Evolutionary conservation across 2,888 invertebrate genomes (phyloP), one percentile per base, ranked within the genome.

Genomic region (Cataglyphis altisquamis): DNA sequence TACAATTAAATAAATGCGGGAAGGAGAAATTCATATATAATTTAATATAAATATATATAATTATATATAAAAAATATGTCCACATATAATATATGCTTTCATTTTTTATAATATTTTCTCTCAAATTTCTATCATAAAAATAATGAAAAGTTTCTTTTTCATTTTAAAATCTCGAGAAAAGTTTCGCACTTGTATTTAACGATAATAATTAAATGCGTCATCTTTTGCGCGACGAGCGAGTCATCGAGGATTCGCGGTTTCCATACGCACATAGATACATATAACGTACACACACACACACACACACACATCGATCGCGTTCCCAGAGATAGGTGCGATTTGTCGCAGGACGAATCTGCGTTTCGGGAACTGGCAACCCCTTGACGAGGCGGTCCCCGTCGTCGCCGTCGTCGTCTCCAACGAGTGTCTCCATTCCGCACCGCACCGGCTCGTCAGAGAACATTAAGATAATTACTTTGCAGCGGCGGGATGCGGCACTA

Each of bases 381-480:
- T 48, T n/a, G 48, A 48, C 18, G 48, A 12, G 48, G 18, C 32
- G 45, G 45, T 48, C 52, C n/a, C 25, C n/a, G 45, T 60, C 60
- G 73, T 73, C 48, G 48, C 70, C 80, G 62, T 63, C 32, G 62
- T 64, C 73, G 63, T 74, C 64, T 77, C 66, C 36, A 77, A 62
- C 78, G 83, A 78, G 83, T 67, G 84, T 88, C 88, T 89, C 89
- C 82, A 87, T 88, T 89, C 83, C 83, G 74, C 84, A 32, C 32
- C 32, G 75, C n/a, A 48, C 82, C 67, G 73, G 84, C 91, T 90
- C 91, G 89, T 91, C 90, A 78, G 78, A 78, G 78, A 90, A 90
- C 91, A 91, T 91, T 91, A 91, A 91, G 91, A 91, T 91, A 91
- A 91, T 91, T 91, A 91, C 90, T 91, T 91, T 91, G 89, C 88